phyloP scores from a whole-genome alignment of 2,888 invertebrate genomes.

The Maniola hyperantus region DNA sequence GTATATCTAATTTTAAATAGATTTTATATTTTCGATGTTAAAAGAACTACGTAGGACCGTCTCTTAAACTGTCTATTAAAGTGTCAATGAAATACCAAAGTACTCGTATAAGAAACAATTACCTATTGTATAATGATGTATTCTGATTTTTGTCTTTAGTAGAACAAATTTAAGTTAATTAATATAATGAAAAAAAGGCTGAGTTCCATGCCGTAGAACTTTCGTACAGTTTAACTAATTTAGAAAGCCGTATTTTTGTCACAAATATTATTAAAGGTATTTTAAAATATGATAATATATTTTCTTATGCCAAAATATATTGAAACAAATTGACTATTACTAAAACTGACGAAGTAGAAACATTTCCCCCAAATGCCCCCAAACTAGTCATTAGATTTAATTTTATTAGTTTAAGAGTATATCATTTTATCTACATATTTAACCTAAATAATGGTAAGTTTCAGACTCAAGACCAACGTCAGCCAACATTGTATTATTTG shows the following conservation, averaged over 20 bases:
- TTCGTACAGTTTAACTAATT: background rate
- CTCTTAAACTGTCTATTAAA: slow-evolving; percentile 12
- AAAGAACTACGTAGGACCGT: background rate
- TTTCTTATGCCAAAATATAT: slow-evolving; percentile 4
- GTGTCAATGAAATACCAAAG: slow-evolving; percentile 20
- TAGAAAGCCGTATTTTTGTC: background rate
- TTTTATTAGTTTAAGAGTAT: slow-evolving; percentile 29
- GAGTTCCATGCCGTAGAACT: slow-evolving; percentile 5
- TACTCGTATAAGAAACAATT: background rate
- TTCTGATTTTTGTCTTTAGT: background rate
- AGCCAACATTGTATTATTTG: no score
- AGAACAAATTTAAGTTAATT: background rate
- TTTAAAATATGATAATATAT: background rate
- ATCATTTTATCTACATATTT: no score
- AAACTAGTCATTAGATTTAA: slow-evolving; percentile 55
- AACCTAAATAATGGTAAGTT: background rate
- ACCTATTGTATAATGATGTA: background rate
- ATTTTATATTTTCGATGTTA: slow-evolving; percentile 17
- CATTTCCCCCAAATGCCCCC: slow-evolving; percentile 53
- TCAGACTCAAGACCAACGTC: no score
- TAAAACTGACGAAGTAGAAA: slow-evolving; percentile 36
- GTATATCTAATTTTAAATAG: background rate
- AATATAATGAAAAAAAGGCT: slow-evolving; percentile 5
- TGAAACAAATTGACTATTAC: slow-evolving; percentile 1
- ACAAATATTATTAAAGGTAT: background rate